These are phyloP conservation scores for Odontamblyopus lacepedii DNA, from an alignment of 2,797 vertebrate genomes.

Conservation along the genomic window DNA sequence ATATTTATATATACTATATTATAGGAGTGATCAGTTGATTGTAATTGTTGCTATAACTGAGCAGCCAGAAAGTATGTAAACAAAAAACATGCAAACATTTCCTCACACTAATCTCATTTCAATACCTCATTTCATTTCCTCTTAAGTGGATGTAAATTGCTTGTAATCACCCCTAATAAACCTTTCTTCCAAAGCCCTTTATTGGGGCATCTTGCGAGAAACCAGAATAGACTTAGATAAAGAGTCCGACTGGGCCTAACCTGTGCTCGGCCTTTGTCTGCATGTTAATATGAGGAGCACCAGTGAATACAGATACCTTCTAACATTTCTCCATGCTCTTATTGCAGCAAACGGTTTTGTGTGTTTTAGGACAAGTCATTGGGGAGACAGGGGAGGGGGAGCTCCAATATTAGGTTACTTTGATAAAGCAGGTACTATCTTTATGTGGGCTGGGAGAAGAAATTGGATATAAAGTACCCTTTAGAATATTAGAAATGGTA, in stretches of 20 bases:
- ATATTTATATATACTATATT: too few species aligned
- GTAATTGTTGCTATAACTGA: too few species aligned
- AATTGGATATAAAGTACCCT: background rate
- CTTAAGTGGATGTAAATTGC: slow-evolving; percentile 34
- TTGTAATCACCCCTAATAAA: slow-evolving; percentile 34
- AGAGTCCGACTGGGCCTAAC: slow-evolving; percentile 24
- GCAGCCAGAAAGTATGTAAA: too few species aligned
- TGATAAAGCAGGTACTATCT: slow-evolving; percentile 13
- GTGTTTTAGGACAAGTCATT: slow-evolving; percentile 33
- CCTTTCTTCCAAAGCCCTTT: slow-evolving; percentile 31
- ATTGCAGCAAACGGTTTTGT: slow-evolving; percentile 19
- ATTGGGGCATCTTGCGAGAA: slow-evolving; percentile 26
- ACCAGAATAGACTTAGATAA: slow-evolving; percentile 30
- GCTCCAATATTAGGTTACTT: slow-evolving; percentile 36
- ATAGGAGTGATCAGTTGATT: too few species aligned
- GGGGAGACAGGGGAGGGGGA: slow-evolving; percentile 18
- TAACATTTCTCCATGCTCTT: slow-evolving; percentile 29
- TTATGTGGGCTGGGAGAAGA: background rate
- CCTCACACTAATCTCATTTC: too few species aligned
- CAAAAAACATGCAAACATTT: too few species aligned
- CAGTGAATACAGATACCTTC: slow-evolving; percentile 40
- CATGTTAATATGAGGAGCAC: slow-evolving; percentile 47
- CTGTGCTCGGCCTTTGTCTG: slow-evolving; percentile 41
- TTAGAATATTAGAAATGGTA: background rate
- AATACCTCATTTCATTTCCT: background rate